Evolutionary conservation across 2,888 invertebrate genomes (phyloP), one percentile per base, ranked within the genome.

Genomic region (Drosophila mercatorum): DNA sequence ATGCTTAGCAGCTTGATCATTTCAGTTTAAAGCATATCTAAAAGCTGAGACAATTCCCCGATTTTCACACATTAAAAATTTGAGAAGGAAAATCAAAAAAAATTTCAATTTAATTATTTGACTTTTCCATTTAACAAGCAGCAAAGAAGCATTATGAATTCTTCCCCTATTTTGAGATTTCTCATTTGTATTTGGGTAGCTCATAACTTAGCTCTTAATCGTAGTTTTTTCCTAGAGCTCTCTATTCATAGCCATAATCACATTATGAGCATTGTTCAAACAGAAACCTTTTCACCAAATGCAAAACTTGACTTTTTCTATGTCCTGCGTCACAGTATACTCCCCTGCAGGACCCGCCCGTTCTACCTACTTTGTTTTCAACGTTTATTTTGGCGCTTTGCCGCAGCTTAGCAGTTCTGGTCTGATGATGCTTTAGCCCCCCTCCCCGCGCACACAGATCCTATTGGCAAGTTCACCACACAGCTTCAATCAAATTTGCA

Each of bases 401-500:
- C 70, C 80, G 66, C 68, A 80, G 82, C 88, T 89, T 89, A 87
- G 84, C 84, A 63, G 52, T 53, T 38, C 46, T 57, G 47, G 17
- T 52, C 46, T 49, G 55, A 28, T 51, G 72, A 40, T 59, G 41
- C 47, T 41, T 36, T 34, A 5, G 12, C 26, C 26, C 3, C 22
- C 6, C 3, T 0, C 46, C 44, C 11, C 47, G n/a, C 22, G 17
- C 51, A 11, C 49, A 5, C 11, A 44, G 12, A 41, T 28, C 22
- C 44, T 57, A 51, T 49, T 41, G 34, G 57, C 55, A 59, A 68
- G 55, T 63, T 70, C 51, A 68, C 64, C 89, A 63, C 87, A 87
- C 88, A 88, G 72, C 90, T 84, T 84, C 84, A 84, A 84, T 84
- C 84, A 84, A 84, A 89, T 85, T 84, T 84, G 84, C 84, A 84